Evolutionary conservation across 2,797 vertebrate species (phyloP).

Genomic region (Lagocephalus sceleratus): DNA sequence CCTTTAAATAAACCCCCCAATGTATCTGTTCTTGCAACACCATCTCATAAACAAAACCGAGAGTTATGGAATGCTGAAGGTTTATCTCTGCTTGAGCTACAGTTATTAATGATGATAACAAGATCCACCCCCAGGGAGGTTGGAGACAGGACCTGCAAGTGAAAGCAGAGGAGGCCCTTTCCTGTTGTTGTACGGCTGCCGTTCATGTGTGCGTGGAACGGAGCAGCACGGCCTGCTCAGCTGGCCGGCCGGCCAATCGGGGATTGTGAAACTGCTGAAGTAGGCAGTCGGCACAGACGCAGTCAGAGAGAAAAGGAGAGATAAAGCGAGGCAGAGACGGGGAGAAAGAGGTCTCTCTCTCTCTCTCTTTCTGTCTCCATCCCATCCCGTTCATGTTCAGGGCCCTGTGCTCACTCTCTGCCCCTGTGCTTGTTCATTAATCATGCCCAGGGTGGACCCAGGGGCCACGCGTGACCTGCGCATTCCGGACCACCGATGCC

Average conservation of each 20-base stretch:
- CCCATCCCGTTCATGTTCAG: conserved; percentile 62
- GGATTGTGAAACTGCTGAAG: conserved; percentile 83
- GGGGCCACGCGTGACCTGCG: conserved; percentile 48
- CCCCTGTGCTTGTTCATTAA: conserved; percentile 59
- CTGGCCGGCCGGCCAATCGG: conserved; percentile 55
- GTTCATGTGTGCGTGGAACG: conserved; percentile 67
- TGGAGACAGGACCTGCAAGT: conserved; percentile 70
- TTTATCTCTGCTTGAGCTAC: conserved; percentile 72
- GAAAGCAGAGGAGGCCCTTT: conserved; percentile 71
- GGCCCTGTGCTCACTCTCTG: conserved; percentile 33
- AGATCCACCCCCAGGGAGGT: conserved; percentile 65
- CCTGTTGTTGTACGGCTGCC: conserved; percentile 65
- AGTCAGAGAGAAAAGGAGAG: conserved; percentile 42
- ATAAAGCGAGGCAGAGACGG: conserved; percentile 23
- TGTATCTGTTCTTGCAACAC: conserved; percentile 77
- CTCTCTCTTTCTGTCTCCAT: conserved; percentile 69
- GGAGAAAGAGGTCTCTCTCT: conserved; percentile 47
- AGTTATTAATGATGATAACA: conserved; percentile 75
- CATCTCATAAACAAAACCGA: conserved; percentile 72
- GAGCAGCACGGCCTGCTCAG: conserved; percentile 57
- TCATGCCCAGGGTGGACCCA: conserved; percentile 45
- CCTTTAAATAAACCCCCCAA: conserved; percentile 73
- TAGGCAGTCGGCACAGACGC: conserved; percentile 70
- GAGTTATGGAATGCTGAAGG: conserved; percentile 75
- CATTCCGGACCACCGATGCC: conserved; percentile 73